Percentiles rank a stretch among this genome's conserved stretches.
phyloP scores from a whole-genome alignment of 1,140 invertebrate genomes.

The Coenobita brevimanus region DNA sequence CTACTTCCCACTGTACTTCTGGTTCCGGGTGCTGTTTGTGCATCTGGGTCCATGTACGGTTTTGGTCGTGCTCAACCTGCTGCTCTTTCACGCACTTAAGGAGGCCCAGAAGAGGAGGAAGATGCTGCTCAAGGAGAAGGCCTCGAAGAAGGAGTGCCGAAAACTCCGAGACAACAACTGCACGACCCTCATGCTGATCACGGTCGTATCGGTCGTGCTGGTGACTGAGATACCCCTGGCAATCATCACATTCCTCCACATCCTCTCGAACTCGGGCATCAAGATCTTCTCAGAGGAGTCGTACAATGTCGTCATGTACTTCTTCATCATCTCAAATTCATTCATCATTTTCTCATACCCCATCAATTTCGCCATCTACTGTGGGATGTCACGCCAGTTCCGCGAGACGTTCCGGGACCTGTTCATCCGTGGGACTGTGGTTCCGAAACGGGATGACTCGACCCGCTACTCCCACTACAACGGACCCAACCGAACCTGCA shows the following conservation, averaged over 20 bases:
- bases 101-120: conserved; percentile 86
- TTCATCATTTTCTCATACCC: conserved; percentile 93
- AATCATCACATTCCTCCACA: conserved; percentile 88
- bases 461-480: conserved; percentile 65
- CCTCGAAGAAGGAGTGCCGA: conserved; percentile 82
- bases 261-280: conserved; percentile 81
- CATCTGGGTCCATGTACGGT: conserved; percentile 91
- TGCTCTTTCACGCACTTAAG: conserved; percentile 89
- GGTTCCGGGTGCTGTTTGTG: conserved; percentile 92
- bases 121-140: conserved; percentile 78
- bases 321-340: conserved; percentile 92
- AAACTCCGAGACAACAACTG: conserved; percentile 89
- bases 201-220: conserved; percentile 93
- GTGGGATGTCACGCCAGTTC: conserved; percentile 95
- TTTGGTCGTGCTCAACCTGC: conserved; percentile 89
- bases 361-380: conserved; percentile 96
- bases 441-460: conserved; percentile 22
- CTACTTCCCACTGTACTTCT: conserved; percentile 87
- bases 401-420: conserved; percentile 93
- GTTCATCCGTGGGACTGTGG: conserved; percentile 79
- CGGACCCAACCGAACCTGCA: conserved; percentile 54
- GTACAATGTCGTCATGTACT: conserved; percentile 86
- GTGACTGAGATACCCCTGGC: conserved; percentile 93
- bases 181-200: conserved; percentile 95
- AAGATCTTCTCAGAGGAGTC: conserved; percentile 75